Evolutionary conservation across 2,888 invertebrate genomes (phyloP), one percentile per base, ranked within the genome.

Genomic region (Euphydryas editha): DNA sequence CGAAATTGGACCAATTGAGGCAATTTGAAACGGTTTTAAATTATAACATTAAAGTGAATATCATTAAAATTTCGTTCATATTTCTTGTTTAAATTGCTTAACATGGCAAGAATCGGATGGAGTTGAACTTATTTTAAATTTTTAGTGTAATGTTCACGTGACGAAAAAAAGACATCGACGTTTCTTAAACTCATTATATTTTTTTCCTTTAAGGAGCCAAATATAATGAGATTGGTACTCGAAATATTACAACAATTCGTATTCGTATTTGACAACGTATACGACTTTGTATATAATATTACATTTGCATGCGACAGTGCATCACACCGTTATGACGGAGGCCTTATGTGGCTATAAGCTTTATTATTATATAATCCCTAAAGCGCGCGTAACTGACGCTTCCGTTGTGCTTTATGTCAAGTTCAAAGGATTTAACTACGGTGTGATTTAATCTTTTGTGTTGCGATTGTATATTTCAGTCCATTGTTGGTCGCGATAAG

Each of bases 361-460:
- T 58, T 36, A 44, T 49, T n/a, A 44, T 42, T 59, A 20, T 13
- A 21, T 67, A 62, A 70, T 62, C 62, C 59, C 62, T 20, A 15
- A 57, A 59, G 59, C 62, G 49, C 54, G 62, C 49, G 49, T 65
- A 68, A 62, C 62, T 47, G 67, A 65, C 65, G 59, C 59, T 56
- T 59, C 59, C 62, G 67, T 46, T 62, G 62, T 15, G 61, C 56
- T 70, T 51, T 65, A 67, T 67, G 70, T 70, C 70, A 70, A 70
- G 67, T 70, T 70, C 70, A 67, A 67, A 68, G 59, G 67, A 70
- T 70, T 65, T 59, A 59, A 51, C 51, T 36, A 39, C 21, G 11
- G 42, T 44, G 42, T 39, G 42, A 42, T 42, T 15, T 8, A 21
- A 42, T 15, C 49, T 49, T 42, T 57, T 42, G 39, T 57, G 39